Evolutionary conservation across 2,113 vertebrate species (phyloP), one percentile per base, ranked within the genome.

Genomic region (Pristiophorus japonicus): DNA sequence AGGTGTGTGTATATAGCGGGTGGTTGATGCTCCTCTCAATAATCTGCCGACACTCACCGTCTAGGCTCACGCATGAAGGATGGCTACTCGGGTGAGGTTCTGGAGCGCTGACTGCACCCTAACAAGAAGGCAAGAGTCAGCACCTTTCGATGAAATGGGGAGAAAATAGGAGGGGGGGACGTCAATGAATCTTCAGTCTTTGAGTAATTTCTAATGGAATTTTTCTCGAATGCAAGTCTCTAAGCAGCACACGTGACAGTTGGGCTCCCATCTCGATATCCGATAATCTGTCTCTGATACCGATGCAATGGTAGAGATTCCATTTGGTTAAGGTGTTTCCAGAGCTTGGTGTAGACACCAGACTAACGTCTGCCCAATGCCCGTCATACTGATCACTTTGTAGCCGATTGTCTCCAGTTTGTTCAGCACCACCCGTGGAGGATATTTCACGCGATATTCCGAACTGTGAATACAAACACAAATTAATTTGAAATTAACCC

Each of bases 291-390:
- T 94, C 93, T 94, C 42, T 47, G 24, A 70, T 51, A 70, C 12
- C 34, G 22, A 51, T 34, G 59, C 34, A 10, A 51, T 34, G 59
- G 59, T 63, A 63, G 14, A 20, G 7, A 62, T 92, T 94, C 66
- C 45, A 94, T 34, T 18, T 24, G 12, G 66, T 45, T 45, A 94
- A 73, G 93, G 38, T 78, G 55, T 78, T 14, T 45, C n/a, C 24
- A 12, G 18, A 75, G 95, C 98, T 97, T 98, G 99, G 97, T 99
- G 98, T 73, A 99, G 98, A 97, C 99, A 99, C 99, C 99, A 99
- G 96, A 99, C 99, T 97, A 99, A 96, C 0, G 99, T 99, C 98
- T 99, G 99, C 51, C 99, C 99, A 96, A 99, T 98, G 0, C 99
- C 99, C 0, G 99, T 99, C 99, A 99, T 99, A 96, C 98, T 97